Percentiles rank a stretch among this genome's conserved stretches.
phyloP scores from a whole-genome alignment of 2,113 vertebrate species.

The Oreotrochilus melanogaster region DNA sequence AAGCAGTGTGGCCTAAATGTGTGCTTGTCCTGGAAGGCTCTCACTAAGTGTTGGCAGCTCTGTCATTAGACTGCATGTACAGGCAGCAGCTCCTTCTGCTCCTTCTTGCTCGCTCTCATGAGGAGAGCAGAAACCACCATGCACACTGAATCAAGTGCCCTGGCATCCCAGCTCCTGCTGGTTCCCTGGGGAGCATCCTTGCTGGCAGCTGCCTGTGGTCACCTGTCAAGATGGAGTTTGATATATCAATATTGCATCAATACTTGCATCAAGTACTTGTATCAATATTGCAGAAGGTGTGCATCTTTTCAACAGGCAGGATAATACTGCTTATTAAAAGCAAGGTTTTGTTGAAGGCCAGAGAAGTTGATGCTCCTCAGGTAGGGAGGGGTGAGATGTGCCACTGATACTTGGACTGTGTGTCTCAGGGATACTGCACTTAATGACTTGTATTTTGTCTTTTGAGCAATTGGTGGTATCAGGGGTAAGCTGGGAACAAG shows the following conservation, averaged over 20 bases:
- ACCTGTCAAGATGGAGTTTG: background rate
- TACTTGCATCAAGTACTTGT: background rate
- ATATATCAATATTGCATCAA: background rate
- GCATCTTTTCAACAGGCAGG: background rate
- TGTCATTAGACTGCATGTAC: background rate
- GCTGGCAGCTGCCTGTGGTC: background rate
- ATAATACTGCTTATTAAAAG: background rate
- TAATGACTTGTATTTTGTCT: background rate
- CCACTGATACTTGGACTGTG: background rate
- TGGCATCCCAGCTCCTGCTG: background rate
- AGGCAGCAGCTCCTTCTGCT: background rate
- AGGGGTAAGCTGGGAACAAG: background rate
- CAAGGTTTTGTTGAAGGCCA: background rate
- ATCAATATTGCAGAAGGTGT: background rate
- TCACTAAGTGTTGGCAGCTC: slow-evolving; percentile 12
- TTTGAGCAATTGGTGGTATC: background rate
- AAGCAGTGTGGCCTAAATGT: background rate
- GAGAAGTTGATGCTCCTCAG: background rate
- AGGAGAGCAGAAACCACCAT: background rate
- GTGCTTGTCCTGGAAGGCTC: background rate
- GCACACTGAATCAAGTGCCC: background rate
- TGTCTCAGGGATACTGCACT: background rate
- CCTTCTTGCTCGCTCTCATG: background rate
- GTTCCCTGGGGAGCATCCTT: background rate
- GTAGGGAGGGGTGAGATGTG: background rate